phyloP scores from a whole-genome alignment of 2,113 vertebrate genomes.

The Pseudorectes ferrugineus region DNA sequence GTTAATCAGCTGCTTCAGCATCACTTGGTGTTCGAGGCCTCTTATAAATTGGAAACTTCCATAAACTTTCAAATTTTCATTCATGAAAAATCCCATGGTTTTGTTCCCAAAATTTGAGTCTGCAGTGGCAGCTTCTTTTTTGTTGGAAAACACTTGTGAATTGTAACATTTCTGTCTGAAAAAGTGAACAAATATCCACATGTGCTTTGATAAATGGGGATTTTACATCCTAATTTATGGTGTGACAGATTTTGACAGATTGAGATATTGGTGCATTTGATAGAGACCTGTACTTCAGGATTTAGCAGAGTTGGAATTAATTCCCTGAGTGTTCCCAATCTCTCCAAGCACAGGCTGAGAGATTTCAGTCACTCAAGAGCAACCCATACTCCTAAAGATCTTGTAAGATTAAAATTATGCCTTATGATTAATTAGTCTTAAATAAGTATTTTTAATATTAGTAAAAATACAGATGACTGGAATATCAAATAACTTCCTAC shows the following conservation, averaged over 20 bases:
- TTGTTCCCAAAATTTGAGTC: not conserved
- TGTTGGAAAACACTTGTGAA: not conserved
- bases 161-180: not conserved
- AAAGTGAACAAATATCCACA: not conserved
- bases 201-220: not conserved
- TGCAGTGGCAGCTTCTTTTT: not conserved
- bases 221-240: not conserved
- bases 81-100: not conserved
- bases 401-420: not conserved
- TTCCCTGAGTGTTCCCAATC: not conserved
- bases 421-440: not conserved
- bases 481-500: not conserved
- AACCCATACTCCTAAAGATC: not conserved
- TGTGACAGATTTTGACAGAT: too few relatives aligned
- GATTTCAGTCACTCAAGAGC: not conserved
- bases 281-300: not conserved
- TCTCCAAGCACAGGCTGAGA: not conserved
- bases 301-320: not conserved
- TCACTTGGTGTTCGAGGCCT: not conserved
- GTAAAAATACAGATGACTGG: not conserved
- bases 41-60: not conserved
- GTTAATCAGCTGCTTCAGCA: not conserved
- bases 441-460: not conserved
- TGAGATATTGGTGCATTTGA: not conserved
- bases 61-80: not conserved